These are phyloP conservation scores for Zophobas morio DNA, from an alignment of 1,140 invertebrate species.

Conservation along the genomic window DNA sequence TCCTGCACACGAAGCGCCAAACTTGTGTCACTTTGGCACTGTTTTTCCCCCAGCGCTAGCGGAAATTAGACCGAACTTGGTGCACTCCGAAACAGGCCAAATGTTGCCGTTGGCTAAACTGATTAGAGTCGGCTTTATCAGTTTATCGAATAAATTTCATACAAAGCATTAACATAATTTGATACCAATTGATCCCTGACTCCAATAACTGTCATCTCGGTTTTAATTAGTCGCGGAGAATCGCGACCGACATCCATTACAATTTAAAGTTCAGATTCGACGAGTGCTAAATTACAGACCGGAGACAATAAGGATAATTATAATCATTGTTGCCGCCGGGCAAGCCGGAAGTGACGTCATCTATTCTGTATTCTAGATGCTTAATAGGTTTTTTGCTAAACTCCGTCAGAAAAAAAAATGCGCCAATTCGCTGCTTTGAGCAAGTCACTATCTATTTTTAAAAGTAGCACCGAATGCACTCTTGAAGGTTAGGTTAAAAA, in stretches of 20 bases:
- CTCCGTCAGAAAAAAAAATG: background rate
- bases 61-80: slow-evolving; percentile 15
- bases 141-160: background rate
- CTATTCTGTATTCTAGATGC: background rate
- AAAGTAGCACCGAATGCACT: background rate
- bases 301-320: too few relatives aligned
- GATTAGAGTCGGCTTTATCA: background rate
- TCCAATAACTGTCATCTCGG: background rate
- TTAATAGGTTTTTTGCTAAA: background rate
- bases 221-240: too few relatives aligned
- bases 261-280: too few relatives aligned
- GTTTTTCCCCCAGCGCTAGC: slow-evolving; percentile 5
- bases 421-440: too few relatives aligned
- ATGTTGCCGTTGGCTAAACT: background rate
- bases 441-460: background rate
- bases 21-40: background rate
- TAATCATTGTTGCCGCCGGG: too few relatives aligned
- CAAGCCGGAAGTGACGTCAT: background rate
- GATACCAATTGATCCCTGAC: background rate
- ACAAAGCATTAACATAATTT: background rate
- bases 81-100: background rate
- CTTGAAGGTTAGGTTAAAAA: background rate
- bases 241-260: too few relatives aligned
- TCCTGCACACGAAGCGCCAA: slow-evolving; percentile 7
- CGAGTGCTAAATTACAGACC: background rate